Evolutionary conservation across 2,888 invertebrate species (phyloP), one percentile per base, ranked within the genome.

Genomic region (Eupithecia subfuscata): DNA sequence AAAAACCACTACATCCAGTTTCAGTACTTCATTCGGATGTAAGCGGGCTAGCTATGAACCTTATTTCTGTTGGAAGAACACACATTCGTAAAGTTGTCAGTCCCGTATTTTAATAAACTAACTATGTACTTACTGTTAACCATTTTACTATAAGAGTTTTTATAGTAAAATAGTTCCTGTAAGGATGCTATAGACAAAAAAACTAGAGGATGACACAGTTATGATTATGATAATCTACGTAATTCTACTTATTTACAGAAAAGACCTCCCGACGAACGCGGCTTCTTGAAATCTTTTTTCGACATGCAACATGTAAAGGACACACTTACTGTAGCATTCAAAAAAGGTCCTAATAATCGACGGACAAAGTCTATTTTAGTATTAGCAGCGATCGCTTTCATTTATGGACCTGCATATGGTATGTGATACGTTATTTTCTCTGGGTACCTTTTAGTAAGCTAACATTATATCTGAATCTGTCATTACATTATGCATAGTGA

Each of bases 291-390:
- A 87, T 88, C 90, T 76, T 95, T 96, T 84, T 96, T 95, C 83
- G 91, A 95, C 85, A 82, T 94, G 40, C 90, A 91, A 82, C 95
- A 95, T 82, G 93, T 95, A 37, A 92, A 88, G 76, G 94, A 95
- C 70, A 95, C 95, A 1, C 83, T 95, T 7, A 87, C 89, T 69
- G 94, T 95, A 1, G 95, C 94, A 69, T 95, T 96, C 85, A 95
- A 94, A 88, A 91, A 88, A 34, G 94, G 93, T 76, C 92, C 93
- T 52, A 90, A 93, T 81, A 80, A 86, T 11, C 82, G 94, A 18
- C 84, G 91, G 45, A 84, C 85, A 82, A 94, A 93, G 85, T 92
- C 91, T 12, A 90, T 93, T 83, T 88, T 94, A 76, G 83, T 94
- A 40, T 81, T 94, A 69, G 83, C 87, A 12, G 86, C 89, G 8